Conservation (phyloP, 1,140 invertebrate genomes). For the Pectinophora gossypiella region DNA sequence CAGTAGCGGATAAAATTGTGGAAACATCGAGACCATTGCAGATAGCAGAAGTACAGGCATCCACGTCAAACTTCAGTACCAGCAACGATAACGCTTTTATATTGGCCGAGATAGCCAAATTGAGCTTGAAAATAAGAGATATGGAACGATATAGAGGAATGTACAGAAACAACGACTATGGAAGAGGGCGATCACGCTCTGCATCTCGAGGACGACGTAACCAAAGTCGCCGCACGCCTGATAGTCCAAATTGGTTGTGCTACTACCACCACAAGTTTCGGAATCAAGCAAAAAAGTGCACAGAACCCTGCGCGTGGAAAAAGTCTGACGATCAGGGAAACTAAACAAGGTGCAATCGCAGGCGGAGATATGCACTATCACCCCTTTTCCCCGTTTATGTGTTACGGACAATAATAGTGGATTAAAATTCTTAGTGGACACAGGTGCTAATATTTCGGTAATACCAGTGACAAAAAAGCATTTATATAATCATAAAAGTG, state of each 20-base stretch:
- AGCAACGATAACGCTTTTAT: neutral
- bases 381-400: neutral
- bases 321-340: neutral
- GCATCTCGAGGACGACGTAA: neutral
- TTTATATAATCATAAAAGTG: neutral
- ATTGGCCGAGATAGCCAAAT: neutral
- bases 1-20: slow-evolving; percentile 9
- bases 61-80: neutral
- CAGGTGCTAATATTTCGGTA: neutral
- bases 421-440: neutral
- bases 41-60: neutral
- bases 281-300: neutral
- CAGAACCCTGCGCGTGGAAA: neutral
- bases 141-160: neutral
- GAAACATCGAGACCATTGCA: neutral
- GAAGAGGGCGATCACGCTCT: neutral
- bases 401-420: neutral
- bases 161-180: neutral
- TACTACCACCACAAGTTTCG: neutral
- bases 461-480: neutral
- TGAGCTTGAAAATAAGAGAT: too few species aligned
- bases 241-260: neutral
- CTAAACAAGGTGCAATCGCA: neutral
- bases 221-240: neutral
- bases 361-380: neutral